Evolutionary conservation across 2,888 invertebrate species (phyloP).

Genomic region (Tuberolachnus salignus): DNA sequence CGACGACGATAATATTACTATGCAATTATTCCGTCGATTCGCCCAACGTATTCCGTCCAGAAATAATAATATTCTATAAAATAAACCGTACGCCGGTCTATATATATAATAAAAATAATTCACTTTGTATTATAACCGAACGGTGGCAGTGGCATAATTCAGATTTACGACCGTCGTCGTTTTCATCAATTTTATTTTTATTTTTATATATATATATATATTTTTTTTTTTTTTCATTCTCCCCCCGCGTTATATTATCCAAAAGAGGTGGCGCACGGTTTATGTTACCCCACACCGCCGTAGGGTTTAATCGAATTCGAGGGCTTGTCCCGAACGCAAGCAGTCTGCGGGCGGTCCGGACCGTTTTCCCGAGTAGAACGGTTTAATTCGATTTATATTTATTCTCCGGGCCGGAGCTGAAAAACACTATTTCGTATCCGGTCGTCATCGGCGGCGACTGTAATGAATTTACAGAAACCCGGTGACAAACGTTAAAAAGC

Average conservation of each 20-base stretch:
- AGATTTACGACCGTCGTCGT: not conserved
- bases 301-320: not conserved
- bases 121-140: not conserved
- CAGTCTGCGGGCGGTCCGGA: not conserved
- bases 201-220: too few species aligned
- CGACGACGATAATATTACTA: too few species aligned
- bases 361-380: constrained; percentile 9
- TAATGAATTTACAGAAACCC: constrained; percentile 37
- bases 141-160: not conserved
- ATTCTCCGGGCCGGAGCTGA: not conserved
- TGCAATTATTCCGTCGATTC: not conserved
- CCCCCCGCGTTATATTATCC: too few species aligned
- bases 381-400: constrained; percentile 23
- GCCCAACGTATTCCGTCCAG: not conserved
- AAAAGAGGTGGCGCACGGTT: not conserved
- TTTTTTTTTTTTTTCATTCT: too few species aligned
- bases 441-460: not conserved
- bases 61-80: not conserved
- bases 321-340: too few species aligned
- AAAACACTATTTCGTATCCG: constrained; percentile 8
- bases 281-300: not conserved
- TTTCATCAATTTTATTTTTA: not conserved
- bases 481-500: constrained; percentile 24
- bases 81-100: not conserved
- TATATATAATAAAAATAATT: not conserved